These are phyloP conservation scores for Colletes gigas DNA, from an alignment of 1,140 invertebrate species.

Conservation along the genomic window DNA sequence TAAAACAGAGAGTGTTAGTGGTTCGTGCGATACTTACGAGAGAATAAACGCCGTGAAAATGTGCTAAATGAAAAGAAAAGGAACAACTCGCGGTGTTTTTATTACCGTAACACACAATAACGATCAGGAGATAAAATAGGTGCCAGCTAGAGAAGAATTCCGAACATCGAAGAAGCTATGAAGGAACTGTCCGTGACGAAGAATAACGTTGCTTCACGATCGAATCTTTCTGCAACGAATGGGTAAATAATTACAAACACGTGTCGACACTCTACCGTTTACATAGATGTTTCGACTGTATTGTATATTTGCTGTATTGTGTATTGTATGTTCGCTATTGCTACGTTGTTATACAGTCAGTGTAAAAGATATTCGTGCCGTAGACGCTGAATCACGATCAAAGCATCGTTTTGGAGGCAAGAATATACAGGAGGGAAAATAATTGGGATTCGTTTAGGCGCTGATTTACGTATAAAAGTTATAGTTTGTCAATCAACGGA, in stretches of 20 bases:
- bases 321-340: no score
- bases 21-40: neutral
- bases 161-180: conserved; percentile 20
- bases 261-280: neutral
- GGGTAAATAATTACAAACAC: conserved; percentile 39
- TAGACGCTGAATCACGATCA: no score
- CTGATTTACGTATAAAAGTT: no score
- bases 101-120: neutral
- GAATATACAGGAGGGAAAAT: no score
- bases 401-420: no score
- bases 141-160: neutral
- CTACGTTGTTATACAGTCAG: no score
- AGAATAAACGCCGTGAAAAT: neutral
- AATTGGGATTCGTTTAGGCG: no score
- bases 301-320: no score
- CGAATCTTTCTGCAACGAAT: conserved; percentile 25
- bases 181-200: conserved; percentile 36
- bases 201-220: neutral
- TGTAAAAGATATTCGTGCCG: no score
- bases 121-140: neutral
- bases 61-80: neutral
- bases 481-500: no score
- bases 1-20: neutral
- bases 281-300: neutral
- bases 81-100: neutral